phyloP scores from a whole-genome alignment of 2,113 vertebrate species.

The Coregonus clupeaformis region DNA sequence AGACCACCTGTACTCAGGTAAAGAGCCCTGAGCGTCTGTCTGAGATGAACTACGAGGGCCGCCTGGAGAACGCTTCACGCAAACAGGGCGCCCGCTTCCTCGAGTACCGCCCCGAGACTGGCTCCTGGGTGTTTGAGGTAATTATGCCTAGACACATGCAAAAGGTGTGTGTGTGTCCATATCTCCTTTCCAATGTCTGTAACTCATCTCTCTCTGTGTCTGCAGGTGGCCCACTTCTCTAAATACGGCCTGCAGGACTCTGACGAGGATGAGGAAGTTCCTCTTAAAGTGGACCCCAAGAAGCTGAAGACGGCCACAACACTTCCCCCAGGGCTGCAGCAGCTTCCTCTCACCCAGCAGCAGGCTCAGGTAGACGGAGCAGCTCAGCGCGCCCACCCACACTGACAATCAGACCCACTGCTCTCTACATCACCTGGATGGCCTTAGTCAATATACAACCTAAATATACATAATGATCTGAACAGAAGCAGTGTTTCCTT shows the following conservation, averaged over 20 bases:
- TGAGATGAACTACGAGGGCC: constrained; percentile 90
- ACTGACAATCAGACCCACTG: constrained; percentile 24
- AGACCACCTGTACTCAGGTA: constrained; percentile 87
- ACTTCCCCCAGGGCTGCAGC: constrained; percentile 63
- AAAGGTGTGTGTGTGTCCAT: neutral
- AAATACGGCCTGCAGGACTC: constrained; percentile 96
- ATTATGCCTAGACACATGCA: neutral
- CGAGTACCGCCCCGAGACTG: constrained; percentile 92
- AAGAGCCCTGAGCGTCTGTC: constrained; percentile 86
- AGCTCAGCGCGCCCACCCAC: constrained; percentile 42
- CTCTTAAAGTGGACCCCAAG: constrained; percentile 81
- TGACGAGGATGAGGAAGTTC: constrained; percentile 89
- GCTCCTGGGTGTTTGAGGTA: constrained; percentile 96
- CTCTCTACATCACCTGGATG: neutral
- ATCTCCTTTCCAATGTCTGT: neutral
- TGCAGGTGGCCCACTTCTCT: constrained; percentile 92
- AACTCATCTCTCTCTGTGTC: neutral
- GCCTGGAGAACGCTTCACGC: constrained; percentile 87
- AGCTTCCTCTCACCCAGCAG: constrained; percentile 65
- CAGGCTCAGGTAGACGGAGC: constrained; percentile 84
- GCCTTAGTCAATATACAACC: neutral
- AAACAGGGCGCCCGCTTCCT: constrained; percentile 92
- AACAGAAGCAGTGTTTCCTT: no score
- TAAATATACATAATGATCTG: no score
- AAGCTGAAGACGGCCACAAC: constrained; percentile 83